Evolutionary conservation across 2,888 invertebrate genomes (phyloP).

Genomic region (Leuctra nigra): DNA sequence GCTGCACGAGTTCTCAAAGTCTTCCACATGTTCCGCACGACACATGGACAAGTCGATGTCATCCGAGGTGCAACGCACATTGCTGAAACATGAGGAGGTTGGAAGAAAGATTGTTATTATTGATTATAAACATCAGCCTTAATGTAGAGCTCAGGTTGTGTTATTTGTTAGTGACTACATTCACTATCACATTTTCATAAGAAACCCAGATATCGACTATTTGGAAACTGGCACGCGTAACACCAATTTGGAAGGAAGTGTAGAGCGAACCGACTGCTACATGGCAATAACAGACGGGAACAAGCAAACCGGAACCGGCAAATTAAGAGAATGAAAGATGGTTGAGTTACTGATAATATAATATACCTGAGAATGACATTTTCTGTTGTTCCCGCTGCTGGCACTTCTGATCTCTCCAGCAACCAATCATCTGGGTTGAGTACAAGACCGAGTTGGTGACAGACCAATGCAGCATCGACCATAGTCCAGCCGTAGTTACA

Average conservation of each 20-base stretch:
- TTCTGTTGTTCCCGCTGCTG: constrained; percentile 67
- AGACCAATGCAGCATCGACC: constrained; percentile 84
- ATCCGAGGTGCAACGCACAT: constrained; percentile 84
- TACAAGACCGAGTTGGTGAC: constrained; percentile 89
- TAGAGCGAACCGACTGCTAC: too few species aligned
- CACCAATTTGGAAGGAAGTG: too few species aligned
- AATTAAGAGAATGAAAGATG: not conserved
- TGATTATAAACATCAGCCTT: too few species aligned
- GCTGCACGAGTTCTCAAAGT: constrained; percentile 83
- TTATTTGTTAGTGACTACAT: too few species aligned
- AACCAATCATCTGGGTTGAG: constrained; percentile 90
- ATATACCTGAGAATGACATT: constrained; percentile 58
- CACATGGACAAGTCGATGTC: constrained; percentile 88
- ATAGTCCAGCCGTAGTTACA: constrained; percentile 96
- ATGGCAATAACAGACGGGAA: too few species aligned
- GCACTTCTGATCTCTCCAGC: constrained; percentile 74
- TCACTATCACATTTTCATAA: too few species aligned
- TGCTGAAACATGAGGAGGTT: constrained; percentile 53
- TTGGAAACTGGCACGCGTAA: too few species aligned
- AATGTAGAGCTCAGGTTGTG: too few species aligned
- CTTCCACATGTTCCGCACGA: constrained; percentile 62
- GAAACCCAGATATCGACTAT: too few species aligned
- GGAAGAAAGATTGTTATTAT: too few species aligned
- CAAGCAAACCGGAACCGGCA: too few species aligned
- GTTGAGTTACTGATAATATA: not conserved